Percentiles rank a stretch among this genome's conserved stretches.
Evolutionary conservation across 2,113 vertebrate species (phyloP).

Genomic region (Lonchura striata): DNA sequence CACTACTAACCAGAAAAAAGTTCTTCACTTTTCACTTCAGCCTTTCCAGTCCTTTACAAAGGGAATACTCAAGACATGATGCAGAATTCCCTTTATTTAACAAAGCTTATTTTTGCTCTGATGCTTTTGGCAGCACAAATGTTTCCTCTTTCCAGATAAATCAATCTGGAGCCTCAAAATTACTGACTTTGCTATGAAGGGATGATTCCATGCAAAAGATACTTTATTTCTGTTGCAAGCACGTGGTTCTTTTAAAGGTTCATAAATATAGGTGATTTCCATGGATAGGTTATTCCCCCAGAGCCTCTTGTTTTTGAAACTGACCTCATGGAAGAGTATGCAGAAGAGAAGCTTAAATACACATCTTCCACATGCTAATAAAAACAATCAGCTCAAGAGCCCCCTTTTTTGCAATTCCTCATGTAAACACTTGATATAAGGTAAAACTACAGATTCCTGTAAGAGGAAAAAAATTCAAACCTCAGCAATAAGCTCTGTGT

Average conservation of each 20-base stretch:
- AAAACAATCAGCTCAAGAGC: neutral
- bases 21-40: neutral
- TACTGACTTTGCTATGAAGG: neutral
- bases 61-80: neutral
- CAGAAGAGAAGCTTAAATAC: neutral
- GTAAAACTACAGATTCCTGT: neutral
- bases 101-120: neutral
- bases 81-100: neutral
- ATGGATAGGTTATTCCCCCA: neutral
- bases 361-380: neutral
- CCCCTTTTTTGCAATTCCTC: neutral
- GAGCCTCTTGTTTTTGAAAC: neutral
- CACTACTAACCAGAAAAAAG: neutral
- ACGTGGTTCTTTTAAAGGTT: neutral
- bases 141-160: neutral
- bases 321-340: neutral
- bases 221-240: neutral
- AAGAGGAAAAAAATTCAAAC: neutral
- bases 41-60: neutral
- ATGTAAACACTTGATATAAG: neutral
- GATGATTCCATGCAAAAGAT: neutral
- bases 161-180: neutral
- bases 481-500: neutral
- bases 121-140: neutral
- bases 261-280: neutral